These are phyloP conservation scores for Eubucco bourcierii DNA, from an alignment of 2,113 vertebrate genomes.

Conservation along the genomic window DNA sequence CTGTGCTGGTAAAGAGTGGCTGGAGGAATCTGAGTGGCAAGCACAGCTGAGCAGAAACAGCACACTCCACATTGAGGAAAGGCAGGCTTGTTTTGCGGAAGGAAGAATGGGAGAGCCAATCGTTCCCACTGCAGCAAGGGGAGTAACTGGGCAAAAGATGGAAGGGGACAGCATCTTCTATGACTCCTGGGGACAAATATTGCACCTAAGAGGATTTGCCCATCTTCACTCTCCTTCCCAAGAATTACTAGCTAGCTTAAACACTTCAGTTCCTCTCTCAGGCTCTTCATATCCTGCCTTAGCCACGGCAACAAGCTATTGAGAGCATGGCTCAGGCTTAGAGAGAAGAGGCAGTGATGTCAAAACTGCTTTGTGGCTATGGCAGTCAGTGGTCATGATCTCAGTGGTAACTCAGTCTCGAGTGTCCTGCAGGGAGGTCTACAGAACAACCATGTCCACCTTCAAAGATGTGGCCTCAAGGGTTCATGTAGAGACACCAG, in stretches of 20 bases:
- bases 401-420: background rate
- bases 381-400: fast-evolving
- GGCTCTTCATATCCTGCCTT: background rate
- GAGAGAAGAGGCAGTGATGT: background rate
- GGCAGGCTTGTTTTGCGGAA: background rate
- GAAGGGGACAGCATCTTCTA: background rate
- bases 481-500: background rate
- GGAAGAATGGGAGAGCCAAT: background rate
- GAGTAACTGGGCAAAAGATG: background rate
- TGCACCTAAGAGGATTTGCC: background rate
- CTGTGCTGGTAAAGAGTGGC: background rate
- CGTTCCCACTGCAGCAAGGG: fast-evolving
- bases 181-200: background rate
- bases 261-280: background rate
- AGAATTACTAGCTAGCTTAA: background rate
- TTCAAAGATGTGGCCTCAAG: background rate
- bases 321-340: background rate
- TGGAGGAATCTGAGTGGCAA: background rate
- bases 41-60: background rate
- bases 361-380: fast-evolving
- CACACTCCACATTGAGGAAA: background rate
- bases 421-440: background rate
- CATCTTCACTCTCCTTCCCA: background rate
- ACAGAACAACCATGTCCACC: background rate
- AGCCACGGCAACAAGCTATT: background rate